Conservation (phyloP, 2,888 invertebrate species). For the Phragmatobia fuliginosa region DNA sequence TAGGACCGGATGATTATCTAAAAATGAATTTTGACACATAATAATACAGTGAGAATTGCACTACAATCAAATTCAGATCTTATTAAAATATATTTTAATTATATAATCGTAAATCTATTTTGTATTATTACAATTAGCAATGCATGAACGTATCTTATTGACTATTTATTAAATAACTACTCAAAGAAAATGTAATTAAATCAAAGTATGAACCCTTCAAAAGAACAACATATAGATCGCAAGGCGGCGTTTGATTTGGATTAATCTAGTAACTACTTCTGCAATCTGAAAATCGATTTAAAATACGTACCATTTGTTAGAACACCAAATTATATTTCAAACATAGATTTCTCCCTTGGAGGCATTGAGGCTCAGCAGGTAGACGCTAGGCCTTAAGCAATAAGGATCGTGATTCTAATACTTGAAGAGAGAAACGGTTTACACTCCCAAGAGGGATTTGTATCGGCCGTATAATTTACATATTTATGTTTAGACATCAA, state of each 20-base stretch:
- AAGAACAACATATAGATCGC: neutral
- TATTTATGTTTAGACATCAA: slow-evolving; percentile 60
- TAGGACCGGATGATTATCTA: slow-evolving; percentile 22
- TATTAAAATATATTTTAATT: neutral
- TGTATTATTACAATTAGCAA: neutral
- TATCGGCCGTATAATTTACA: slow-evolving; percentile 59
- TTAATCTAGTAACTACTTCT: neutral
- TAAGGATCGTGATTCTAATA: slow-evolving; percentile 61
- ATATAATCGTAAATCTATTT: neutral
- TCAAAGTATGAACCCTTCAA: neutral
- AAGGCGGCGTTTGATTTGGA: neutral
- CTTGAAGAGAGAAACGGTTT: slow-evolving; percentile 58
- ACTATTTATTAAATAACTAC: too few species aligned
- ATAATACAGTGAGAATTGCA: neutral
- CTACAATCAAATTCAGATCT: neutral
- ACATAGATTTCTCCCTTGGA: slow-evolving; percentile 23
- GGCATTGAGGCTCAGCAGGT: slow-evolving; percentile 49
- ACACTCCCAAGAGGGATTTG: slow-evolving; percentile 58
- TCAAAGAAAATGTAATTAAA: neutral
- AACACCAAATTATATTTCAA: slow-evolving; percentile 22
- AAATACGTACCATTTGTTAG: slow-evolving; percentile 26
- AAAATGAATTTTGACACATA: neutral
- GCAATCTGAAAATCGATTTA: slow-evolving; percentile 15
- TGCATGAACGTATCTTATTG: too few species aligned
- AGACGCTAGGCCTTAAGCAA: slow-evolving; percentile 54